Evolutionary conservation across 2,113 vertebrate species (phyloP).

Genomic region (Dipodomys ordii): DNA sequence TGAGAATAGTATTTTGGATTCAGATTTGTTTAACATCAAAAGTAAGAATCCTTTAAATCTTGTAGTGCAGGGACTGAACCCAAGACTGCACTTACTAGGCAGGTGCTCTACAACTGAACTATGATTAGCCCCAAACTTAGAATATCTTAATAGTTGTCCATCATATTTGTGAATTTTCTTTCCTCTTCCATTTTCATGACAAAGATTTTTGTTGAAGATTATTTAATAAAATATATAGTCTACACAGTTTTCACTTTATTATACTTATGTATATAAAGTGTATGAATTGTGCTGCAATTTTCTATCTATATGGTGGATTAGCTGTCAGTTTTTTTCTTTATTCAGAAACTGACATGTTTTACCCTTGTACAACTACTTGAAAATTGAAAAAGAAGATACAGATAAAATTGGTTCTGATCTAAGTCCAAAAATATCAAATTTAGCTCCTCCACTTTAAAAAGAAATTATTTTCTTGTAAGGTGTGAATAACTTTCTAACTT

Average conservation of each 20-base stretch:
- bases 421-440: too few species aligned
- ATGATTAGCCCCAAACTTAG: neutral
- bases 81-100: neutral
- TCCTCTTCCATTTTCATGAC: neutral
- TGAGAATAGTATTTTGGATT: slow-evolving; percentile 33
- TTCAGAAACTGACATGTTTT: too few species aligned
- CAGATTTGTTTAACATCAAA: neutral
- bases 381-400: too few species aligned
- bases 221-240: slow-evolving; percentile 11
- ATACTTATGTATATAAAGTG: slow-evolving; percentile 11
- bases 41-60: neutral
- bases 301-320: neutral
- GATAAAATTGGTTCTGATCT: too few species aligned
- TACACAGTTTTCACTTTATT: neutral
- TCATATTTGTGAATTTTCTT: neutral
- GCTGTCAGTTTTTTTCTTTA: neutral
- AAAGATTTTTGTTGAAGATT: slow-evolving; percentile 12
- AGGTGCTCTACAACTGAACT: neutral
- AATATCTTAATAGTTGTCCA: neutral
- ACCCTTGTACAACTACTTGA: too few species aligned
- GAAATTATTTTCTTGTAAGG: slow-evolving; percentile 1
- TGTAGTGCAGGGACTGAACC: neutral
- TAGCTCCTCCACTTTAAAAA: too few species aligned
- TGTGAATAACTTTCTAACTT: neutral
- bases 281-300: slow-evolving; percentile 44